phyloP scores from a whole-genome alignment of 2,888 invertebrate species.

The Latrodectus elegans region DNA sequence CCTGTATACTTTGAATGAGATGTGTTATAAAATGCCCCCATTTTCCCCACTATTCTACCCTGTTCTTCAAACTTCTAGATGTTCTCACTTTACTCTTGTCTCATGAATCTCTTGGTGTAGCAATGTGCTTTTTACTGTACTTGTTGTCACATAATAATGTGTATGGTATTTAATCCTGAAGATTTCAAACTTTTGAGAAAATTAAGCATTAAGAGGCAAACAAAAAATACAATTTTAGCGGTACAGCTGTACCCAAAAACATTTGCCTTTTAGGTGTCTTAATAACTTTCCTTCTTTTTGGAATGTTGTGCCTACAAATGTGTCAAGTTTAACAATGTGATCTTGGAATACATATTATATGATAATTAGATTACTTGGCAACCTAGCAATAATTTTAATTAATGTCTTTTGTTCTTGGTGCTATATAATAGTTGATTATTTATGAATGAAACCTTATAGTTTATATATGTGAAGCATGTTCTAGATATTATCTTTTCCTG shows the following conservation, averaged over 20 bases:
- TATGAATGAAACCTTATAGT: neutral
- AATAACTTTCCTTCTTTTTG: constrained; percentile 57
- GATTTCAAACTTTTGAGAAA: neutral
- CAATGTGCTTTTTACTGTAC: constrained; percentile 51
- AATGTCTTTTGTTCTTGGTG: neutral
- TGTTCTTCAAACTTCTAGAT: constrained; percentile 63
- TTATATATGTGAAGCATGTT: neutral
- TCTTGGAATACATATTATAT: constrained; percentile 4
- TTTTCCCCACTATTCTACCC: constrained; percentile 9
- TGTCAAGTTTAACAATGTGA: constrained; percentile 19
- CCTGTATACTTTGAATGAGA: neutral
- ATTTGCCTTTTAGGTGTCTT: constrained; percentile 69
- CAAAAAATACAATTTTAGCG: neutral
- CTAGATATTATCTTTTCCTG: neutral
- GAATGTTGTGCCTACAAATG: constrained; percentile 56
- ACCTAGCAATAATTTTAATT: neutral
- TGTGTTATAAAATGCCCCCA: neutral
- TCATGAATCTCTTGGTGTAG: constrained; percentile 65
- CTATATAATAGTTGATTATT: neutral
- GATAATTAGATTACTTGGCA: constrained; percentile 39
- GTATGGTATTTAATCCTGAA: constrained; percentile 25
- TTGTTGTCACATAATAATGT: constrained; percentile 54
- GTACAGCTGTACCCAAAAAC: constrained; percentile 4
- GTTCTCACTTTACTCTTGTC: constrained; percentile 55
- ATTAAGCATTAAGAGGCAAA: neutral